Base-by-base conservation (phyloP, 1,140 invertebrate genomes). In the Drosophila lowei region DNA sequence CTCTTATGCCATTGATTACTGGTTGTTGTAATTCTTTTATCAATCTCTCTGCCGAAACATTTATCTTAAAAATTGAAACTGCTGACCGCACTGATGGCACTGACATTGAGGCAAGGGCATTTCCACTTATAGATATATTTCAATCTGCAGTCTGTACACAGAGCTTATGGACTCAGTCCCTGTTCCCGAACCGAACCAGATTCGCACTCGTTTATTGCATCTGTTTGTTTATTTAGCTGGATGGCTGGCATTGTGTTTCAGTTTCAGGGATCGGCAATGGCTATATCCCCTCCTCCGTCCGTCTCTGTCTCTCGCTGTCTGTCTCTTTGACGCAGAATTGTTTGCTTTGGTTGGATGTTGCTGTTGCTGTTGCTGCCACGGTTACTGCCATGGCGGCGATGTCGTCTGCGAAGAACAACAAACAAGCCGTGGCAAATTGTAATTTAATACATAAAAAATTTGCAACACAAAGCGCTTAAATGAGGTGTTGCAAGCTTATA, bases 381-480 rank as follows among this genome's bases (percentile, higher is more conserved):
- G 50, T 60, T 65, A 60, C 68, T 54, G 68, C 47, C 59, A 59
- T 59, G 54, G 42, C 57, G 43, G 46, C 34, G 11, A 38, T 13
- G 34, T 38, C 9, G 34, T 13, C 79, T 63, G 21, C 70, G 34
- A 61, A 18, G 50, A 42, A 57, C 60, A 44, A 59, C 65, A 72
- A 65, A 76, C 77, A 80, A 80, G 72, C 64, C 72, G 70, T 78
- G 65, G 73, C 74, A 81, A 81, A 85, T 86, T 74, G 81, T 85
- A 86, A 85, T 81, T 88, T 88, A 81, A 85, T 81, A 85, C 70
- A 59, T 66, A 72, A 64, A 78, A 73, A 86, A 85, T 81, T 77
- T 77, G 73, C 80, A 85, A 64, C 65, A 85, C 80, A 85, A 86
- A 85, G 83, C 77, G 83, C 78, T 85, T 78, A 85, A 85, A 85